Base-by-base conservation (phyloP, 2,113 vertebrate species). In the Xenus cinereus region DNA sequence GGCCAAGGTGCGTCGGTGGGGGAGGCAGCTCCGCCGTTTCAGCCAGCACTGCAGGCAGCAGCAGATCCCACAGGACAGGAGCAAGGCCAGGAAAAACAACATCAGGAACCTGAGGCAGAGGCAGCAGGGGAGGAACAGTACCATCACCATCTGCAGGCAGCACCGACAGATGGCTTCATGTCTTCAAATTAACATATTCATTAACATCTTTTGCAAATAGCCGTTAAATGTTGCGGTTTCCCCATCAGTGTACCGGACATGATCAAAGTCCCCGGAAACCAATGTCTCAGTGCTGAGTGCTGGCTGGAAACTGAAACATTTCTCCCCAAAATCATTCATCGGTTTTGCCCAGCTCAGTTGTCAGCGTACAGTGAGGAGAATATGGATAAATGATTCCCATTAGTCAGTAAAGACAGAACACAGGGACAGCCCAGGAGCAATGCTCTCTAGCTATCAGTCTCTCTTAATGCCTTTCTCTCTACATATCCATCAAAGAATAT, bases 31-130 rank as follows among this genome's bases (percentile, higher is more conserved):
- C 32, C 10, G 6, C 21, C 45, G 68, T 78, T 90, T 96, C 84
- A 98, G 95, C 89, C 97, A 97, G 75, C 93, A 96, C 64, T 92
- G 98, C 71, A 98, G 67, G 74, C 98, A 98, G 97, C 93, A 95
- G 87, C 96, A 90, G 64, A 96, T 75, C 41, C 95, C 50, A 3
- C 97, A 98, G 90, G 97, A 98, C 63, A 98, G 82, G 32, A 98
- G 88, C 81, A 93, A 28, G 74, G 89, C 66, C 77, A 98, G 66
- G 48, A 97, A 89, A 84, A 98, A 90, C 57, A 98, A 14, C 75
- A 97, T 51, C 72, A 98, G 78, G 53, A 97, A 92, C 98, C 98
- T 98, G 84, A 78, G 15, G 43, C 37, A 96, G 95, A 96, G 69
- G 91, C 69, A 93, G 84, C 46, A 93, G 48, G 46, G 59, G 48